Conservation (phyloP, 2,113 vertebrate species). For the Fulmarus glacialis region DNA sequence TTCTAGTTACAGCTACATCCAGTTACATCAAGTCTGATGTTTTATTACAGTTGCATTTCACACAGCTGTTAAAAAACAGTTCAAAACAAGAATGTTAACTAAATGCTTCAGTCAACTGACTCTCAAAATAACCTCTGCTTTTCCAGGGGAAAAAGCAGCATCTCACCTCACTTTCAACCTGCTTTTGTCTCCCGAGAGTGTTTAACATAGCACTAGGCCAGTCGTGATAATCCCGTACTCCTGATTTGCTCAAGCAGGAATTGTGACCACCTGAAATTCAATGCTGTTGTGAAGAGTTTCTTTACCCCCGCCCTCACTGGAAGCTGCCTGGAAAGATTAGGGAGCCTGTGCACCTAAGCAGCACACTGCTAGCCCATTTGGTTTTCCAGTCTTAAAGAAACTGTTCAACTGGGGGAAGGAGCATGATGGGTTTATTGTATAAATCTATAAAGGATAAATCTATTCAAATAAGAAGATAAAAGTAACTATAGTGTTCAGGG, state of each 20-base stretch:
- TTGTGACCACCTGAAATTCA: not conserved
- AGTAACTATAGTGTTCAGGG: not conserved
- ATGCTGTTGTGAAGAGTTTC: not conserved
- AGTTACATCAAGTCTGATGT: not conserved
- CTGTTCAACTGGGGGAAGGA: not conserved
- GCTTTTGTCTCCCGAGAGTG: not conserved
- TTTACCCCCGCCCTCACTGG: not conserved
- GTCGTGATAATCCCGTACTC: not conserved
- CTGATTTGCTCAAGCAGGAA: not conserved
- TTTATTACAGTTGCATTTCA: not conserved
- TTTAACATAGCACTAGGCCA: not conserved
- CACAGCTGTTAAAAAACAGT: not conserved
- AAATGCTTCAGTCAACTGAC: not conserved
- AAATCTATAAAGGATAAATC: not conserved
- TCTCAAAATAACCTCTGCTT: not conserved
- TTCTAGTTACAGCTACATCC: not conserved
- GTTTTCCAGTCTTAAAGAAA: not conserved
- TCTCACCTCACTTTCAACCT: not conserved
- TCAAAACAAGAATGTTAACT: not conserved
- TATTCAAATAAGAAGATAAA: not conserved
- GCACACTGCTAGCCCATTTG: accelerated
- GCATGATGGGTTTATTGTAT: not conserved
- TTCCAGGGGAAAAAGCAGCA: not conserved
- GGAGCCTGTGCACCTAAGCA: not conserved
- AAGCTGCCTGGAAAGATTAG: not conserved